A percentile compares a stretch with the other conserved stretches of the same genome.
Evolutionary conservation across 2,888 invertebrate genomes (phyloP).

Genomic region (Psylliodes chrysocephalus): DNA sequence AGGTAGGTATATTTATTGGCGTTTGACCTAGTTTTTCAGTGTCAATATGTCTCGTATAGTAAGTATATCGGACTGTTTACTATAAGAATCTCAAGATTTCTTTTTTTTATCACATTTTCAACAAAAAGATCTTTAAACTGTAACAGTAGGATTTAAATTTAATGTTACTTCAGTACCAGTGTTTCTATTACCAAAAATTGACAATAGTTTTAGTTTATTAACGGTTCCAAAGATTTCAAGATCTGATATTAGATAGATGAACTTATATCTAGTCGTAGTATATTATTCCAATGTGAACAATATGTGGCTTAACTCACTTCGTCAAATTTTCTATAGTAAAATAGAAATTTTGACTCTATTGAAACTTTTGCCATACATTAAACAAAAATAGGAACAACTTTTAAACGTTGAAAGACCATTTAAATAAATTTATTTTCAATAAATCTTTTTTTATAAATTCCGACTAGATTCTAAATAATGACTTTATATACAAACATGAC

Average conservation of each 20-base stretch:
- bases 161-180: too few species aligned
- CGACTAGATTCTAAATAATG: too few species aligned
- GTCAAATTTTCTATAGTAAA: background rate
- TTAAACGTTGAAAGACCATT: background rate
- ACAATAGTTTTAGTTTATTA: constrained; percentile 8
- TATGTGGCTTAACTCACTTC: background rate
- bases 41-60: background rate
- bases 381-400: background rate
- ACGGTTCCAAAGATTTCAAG: constrained; percentile 16
- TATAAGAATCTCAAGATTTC: too few species aligned
- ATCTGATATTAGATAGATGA: constrained; percentile 22
- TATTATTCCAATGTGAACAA: background rate
- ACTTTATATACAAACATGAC: too few species aligned
- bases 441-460: too few species aligned
- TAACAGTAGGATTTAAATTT: too few species aligned
- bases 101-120: too few species aligned
- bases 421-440: too few species aligned
- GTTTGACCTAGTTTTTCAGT: background rate
- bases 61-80: background rate
- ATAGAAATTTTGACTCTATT: background rate
- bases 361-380: background rate
- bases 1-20: too few species aligned
- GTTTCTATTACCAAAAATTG: background rate
- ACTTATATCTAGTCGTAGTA: constrained; percentile 17
- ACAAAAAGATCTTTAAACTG: too few species aligned